Conservation (phyloP, 1,140 invertebrate species). For the Papilio machaon region DNA sequence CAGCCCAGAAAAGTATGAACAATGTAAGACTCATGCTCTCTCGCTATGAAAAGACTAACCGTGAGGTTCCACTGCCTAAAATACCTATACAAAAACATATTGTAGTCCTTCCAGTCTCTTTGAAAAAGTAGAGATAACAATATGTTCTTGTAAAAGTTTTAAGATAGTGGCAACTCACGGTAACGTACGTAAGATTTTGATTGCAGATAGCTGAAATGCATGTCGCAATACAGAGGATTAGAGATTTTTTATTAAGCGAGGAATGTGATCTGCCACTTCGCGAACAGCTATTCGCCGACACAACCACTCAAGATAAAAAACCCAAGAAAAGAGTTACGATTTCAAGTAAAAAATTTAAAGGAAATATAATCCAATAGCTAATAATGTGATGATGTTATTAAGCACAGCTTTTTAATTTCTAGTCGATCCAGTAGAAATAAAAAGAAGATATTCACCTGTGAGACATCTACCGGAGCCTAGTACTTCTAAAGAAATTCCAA, state of each 20-base stretch:
- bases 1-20: too few relatives aligned
- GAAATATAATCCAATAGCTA: not conserved
- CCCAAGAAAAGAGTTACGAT: conserved; percentile 70
- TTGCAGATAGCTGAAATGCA: conserved; percentile 73
- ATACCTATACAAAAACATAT: too few relatives aligned
- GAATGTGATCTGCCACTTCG: conserved; percentile 61
- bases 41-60: too few relatives aligned
- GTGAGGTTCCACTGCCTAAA: too few relatives aligned
- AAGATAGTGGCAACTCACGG: too few relatives aligned
- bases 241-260: conserved; percentile 70
- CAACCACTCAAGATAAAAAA: conserved; percentile 39
- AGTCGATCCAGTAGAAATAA: conserved; percentile 20
- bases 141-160: not conserved
- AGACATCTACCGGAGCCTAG: conserved; percentile 46
- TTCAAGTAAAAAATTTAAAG: conserved; percentile 49
- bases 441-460: conserved; percentile 33
- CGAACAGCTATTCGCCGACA: conserved; percentile 26
- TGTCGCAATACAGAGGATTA: conserved; percentile 72
- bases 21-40: too few relatives aligned
- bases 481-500: conserved; percentile 43
- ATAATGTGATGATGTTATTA: not conserved
- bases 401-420: not conserved
- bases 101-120: not conserved
- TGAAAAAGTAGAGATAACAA: too few relatives aligned
- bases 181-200: conserved; percentile 1